Conservation (phyloP, 2,797 vertebrate species). For the Rhadinocentrus ornatus region DNA sequence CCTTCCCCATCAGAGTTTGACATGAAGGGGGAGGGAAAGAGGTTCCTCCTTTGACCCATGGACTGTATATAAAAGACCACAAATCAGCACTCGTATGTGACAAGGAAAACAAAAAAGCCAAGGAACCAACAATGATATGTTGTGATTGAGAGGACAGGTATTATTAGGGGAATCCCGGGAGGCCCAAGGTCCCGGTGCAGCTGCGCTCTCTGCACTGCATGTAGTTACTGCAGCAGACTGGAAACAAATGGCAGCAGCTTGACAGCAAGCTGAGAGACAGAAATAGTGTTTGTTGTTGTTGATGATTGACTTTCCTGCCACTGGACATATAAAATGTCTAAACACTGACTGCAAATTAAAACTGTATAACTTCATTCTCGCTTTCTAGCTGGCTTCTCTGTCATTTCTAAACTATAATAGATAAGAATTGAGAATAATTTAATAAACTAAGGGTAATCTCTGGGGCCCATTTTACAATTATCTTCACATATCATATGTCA, state of each 20-base stretch:
- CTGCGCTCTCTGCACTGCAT: slow-evolving; percentile 40
- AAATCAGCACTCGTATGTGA: slow-evolving; percentile 48
- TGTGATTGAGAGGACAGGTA: slow-evolving; percentile 61
- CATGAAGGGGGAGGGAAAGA: slow-evolving; percentile 42
- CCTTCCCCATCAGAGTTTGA: slow-evolving; percentile 32
- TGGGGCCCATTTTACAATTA: neutral
- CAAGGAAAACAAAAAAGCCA: slow-evolving; percentile 26
- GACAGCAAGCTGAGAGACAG: slow-evolving; percentile 38
- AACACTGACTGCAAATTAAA: neutral
- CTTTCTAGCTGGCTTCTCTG: neutral
- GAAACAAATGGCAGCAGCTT: slow-evolving; percentile 41
- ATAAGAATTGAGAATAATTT: neutral
- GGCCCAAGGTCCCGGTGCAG: slow-evolving; percentile 43
- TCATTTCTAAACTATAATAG: neutral
- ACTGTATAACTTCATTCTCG: neutral
- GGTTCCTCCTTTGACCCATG: slow-evolving; percentile 26
- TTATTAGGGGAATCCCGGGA: slow-evolving; percentile 61
- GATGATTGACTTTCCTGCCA: slow-evolving; percentile 4
- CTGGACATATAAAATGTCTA: neutral
- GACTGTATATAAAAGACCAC: slow-evolving; percentile 32
- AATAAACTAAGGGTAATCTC: neutral
- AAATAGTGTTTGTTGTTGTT: slow-evolving; percentile 23
- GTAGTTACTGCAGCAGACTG: slow-evolving; percentile 51
- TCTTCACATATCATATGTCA: neutral
- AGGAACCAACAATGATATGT: slow-evolving; percentile 54